Conservation (phyloP, 2,113 vertebrate genomes). For the Pteruthius melanotis region DNA sequence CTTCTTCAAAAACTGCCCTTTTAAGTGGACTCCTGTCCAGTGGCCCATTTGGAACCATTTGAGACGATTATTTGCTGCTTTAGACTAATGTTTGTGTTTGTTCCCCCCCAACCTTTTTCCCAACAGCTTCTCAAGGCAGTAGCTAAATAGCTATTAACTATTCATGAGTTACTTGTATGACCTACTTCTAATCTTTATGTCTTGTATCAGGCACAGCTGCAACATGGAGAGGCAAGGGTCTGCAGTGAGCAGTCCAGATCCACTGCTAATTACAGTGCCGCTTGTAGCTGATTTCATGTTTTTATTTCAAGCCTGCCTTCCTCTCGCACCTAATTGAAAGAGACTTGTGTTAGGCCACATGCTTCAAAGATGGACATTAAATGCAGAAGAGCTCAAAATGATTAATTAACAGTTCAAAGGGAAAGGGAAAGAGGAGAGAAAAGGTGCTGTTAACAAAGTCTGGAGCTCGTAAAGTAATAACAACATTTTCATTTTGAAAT, state of each 20-base stretch:
- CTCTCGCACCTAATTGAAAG: not conserved
- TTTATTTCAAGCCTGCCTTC: not conserved
- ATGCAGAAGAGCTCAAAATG: not conserved
- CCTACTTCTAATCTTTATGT: conserved; percentile 18
- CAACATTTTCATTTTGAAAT: not conserved
- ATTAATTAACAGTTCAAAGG: not conserved
- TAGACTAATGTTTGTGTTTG: not conserved
- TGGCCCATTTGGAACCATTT: not conserved
- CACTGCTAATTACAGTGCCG: not conserved
- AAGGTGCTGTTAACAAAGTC: not conserved
- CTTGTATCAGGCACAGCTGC: not conserved
- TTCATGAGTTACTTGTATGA: not conserved
- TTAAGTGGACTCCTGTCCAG: not conserved
- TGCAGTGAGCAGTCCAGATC: not conserved
- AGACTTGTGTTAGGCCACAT: not conserved
- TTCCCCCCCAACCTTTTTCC: not conserved
- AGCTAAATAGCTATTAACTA: conserved; percentile 29
- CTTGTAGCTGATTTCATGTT: not conserved
- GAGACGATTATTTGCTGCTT: not conserved
- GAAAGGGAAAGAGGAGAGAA: not conserved
- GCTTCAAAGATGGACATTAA: not conserved
- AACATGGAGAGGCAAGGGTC: not conserved
- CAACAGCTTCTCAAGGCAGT: not conserved
- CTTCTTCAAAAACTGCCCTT: not conserved
- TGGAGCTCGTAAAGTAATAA: not conserved